Evolutionary conservation across 2,797 vertebrate species (phyloP).

Genomic region (Remorina albescens): DNA sequence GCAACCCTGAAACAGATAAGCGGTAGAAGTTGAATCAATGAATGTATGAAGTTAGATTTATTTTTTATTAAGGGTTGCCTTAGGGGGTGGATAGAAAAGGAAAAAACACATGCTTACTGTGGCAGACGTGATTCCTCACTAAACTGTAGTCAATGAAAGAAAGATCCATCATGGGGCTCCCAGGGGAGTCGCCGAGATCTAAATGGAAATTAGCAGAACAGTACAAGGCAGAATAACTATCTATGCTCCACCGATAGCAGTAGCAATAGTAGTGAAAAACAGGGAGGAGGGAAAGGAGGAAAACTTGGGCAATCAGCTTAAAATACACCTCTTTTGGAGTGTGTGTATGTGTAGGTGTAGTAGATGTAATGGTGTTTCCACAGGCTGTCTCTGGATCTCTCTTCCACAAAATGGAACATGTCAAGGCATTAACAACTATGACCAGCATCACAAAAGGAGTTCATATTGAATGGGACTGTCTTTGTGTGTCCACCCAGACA

Average conservation of each 20-base stretch:
- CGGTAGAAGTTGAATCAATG: too few species aligned
- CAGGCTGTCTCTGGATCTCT: slow-evolving; percentile 18
- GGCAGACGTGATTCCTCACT: slow-evolving; percentile 52
- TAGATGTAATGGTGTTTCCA: slow-evolving; percentile 1
- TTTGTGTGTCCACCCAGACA: slow-evolving; percentile 21
- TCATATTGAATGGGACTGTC: not conserved
- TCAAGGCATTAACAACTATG: slow-evolving; percentile 40
- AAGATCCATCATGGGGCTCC: slow-evolving; percentile 77
- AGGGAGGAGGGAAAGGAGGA: too few species aligned
- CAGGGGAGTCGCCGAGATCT: slow-evolving; percentile 61
- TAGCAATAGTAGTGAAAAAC: too few species aligned
- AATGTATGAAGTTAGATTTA: too few species aligned
- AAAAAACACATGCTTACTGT: slow-evolving; percentile 44
- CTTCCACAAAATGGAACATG: slow-evolving; percentile 33
- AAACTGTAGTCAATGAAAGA: slow-evolving; percentile 80
- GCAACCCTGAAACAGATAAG: too few species aligned
- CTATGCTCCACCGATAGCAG: slow-evolving; percentile 30
- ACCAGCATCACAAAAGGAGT: slow-evolving; percentile 22
- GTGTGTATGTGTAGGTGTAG: slow-evolving; percentile 20
- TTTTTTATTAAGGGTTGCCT: slow-evolving; percentile 16
- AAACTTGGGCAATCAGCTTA: slow-evolving; percentile 28
- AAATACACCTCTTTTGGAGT: slow-evolving; percentile 3
- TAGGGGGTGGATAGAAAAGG: slow-evolving; percentile 4
- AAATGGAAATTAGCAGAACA: slow-evolving; percentile 81
- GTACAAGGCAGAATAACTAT: slow-evolving; percentile 61